Evolutionary conservation across 2,888 invertebrate genomes (phyloP).

Genomic region (Drosophila merina): DNA sequence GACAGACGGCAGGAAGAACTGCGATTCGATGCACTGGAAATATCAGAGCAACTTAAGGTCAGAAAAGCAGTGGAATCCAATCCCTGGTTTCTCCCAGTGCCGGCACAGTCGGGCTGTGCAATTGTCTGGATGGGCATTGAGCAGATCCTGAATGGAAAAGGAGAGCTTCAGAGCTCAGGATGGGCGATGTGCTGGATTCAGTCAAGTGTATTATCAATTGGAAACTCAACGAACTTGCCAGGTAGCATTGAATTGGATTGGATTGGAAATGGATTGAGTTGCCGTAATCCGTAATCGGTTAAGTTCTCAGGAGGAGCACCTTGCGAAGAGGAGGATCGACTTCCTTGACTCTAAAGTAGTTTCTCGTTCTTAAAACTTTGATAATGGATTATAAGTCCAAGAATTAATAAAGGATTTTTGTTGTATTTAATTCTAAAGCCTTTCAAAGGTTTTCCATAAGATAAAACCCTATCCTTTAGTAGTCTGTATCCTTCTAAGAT

Average conservation of each 20-base stretch:
- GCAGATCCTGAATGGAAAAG: conserved; percentile 41
- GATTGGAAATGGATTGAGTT: conserved; percentile 45
- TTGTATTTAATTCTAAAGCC: background rate
- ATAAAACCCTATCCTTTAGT: background rate
- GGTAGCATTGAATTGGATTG: conserved; percentile 50
- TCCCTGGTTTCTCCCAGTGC: conserved; percentile 22
- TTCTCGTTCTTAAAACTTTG: no score
- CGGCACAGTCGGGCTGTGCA: conserved; percentile 50
- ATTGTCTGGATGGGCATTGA: conserved; percentile 71
- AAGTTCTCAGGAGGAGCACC: conserved; percentile 7
- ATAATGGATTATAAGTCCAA: no score
- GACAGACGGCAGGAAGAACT: conserved; percentile 28
- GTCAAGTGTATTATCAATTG: conserved; percentile 77
- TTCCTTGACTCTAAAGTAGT: background rate
- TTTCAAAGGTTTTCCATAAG: background rate
- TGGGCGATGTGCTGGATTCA: conserved; percentile 43
- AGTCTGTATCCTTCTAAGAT: no score
- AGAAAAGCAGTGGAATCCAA: background rate
- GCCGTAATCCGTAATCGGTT: conserved; percentile 36
- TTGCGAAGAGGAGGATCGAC: background rate
- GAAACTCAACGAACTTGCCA: conserved; percentile 60
- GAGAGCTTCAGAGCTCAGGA: conserved; percentile 4
- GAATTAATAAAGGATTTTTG: no score
- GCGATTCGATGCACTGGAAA: conserved; percentile 10
- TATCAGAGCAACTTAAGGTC: no score